These are phyloP conservation scores for Platycercus adscitus DNA, from an alignment of 2,113 vertebrate species.

Conservation along the genomic window DNA sequence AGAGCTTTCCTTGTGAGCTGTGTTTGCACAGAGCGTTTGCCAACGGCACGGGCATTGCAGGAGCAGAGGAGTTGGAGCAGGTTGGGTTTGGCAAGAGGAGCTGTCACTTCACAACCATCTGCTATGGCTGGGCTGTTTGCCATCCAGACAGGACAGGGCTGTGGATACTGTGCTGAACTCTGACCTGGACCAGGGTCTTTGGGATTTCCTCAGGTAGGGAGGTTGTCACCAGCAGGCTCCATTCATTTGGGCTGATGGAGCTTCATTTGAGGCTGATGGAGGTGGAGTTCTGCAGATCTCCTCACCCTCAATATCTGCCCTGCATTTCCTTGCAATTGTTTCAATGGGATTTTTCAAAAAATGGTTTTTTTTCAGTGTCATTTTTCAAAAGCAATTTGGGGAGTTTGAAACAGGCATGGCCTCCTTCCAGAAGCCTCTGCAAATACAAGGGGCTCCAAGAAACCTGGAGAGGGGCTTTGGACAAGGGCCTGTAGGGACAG, in stretches of 20 bases:
- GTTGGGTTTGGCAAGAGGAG: neutral
- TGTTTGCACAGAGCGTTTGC: neutral
- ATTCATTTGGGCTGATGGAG: neutral
- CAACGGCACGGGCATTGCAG: neutral
- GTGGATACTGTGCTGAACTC: fast-evolving
- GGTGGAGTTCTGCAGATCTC: neutral
- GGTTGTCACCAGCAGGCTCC: neutral
- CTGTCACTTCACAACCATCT: neutral
- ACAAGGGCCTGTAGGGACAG: neutral
- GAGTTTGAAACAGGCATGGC: fast-evolving
- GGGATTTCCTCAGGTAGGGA: neutral
- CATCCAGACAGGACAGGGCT: neutral
- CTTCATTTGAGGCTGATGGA: neutral
- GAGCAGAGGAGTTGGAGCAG: neutral
- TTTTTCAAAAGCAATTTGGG: neutral
- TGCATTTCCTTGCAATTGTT: too few relatives aligned
- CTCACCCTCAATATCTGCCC: neutral
- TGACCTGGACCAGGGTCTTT: neutral
- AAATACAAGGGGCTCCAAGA: neutral
- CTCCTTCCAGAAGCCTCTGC: neutral
- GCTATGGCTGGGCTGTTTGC: neutral
- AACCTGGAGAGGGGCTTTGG: neutral
- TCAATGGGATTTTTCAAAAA: neutral
- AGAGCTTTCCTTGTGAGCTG: slow-evolving; percentile 5
- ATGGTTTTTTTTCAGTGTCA: neutral